Evolutionary conservation across 2,888 invertebrate genomes (phyloP).

Genomic region (Leucozona laternaria): DNA sequence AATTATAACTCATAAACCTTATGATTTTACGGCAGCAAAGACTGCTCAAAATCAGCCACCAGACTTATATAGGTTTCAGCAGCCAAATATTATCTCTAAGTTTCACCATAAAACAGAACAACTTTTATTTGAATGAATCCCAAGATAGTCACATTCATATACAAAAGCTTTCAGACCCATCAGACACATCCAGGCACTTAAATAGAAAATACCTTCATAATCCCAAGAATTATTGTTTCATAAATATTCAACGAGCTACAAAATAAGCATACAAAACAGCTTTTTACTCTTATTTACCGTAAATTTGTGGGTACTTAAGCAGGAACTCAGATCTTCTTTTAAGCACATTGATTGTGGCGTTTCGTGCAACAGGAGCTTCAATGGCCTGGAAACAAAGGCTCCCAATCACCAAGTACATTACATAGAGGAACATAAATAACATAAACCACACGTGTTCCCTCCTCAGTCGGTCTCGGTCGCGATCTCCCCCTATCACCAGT

Average conservation of each 20-base stretch:
- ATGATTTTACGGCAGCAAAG: too few relatives aligned
- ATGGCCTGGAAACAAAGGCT: slow-evolving; percentile 88
- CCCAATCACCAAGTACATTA: slow-evolving; percentile 87
- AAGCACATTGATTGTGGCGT: slow-evolving; percentile 84
- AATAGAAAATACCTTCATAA: slow-evolving; percentile 26
- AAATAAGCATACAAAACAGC: background rate
- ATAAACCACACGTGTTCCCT: slow-evolving; percentile 81
- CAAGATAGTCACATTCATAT: background rate
- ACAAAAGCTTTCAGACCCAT: background rate
- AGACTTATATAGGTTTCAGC: background rate
- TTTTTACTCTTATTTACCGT: slow-evolving; percentile 84
- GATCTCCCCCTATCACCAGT: slow-evolving; percentile 21
- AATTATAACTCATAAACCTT: too few relatives aligned
- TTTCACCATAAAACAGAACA: slow-evolving; percentile 10
- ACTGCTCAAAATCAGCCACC: too few relatives aligned
- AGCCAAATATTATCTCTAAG: background rate
- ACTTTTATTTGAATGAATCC: slow-evolving; percentile 6
- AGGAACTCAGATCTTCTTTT: slow-evolving; percentile 86
- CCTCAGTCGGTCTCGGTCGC: slow-evolving; percentile 45
- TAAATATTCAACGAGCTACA: slow-evolving; percentile 48
- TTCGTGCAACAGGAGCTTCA: slow-evolving; percentile 87
- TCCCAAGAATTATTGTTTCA: slow-evolving; percentile 23
- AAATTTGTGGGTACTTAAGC: slow-evolving; percentile 86
- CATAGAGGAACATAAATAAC: slow-evolving; percentile 86
- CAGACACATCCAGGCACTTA: background rate